phyloP scores from a whole-genome alignment of 2,888 invertebrate species.

The Parnassius smintheus region DNA sequence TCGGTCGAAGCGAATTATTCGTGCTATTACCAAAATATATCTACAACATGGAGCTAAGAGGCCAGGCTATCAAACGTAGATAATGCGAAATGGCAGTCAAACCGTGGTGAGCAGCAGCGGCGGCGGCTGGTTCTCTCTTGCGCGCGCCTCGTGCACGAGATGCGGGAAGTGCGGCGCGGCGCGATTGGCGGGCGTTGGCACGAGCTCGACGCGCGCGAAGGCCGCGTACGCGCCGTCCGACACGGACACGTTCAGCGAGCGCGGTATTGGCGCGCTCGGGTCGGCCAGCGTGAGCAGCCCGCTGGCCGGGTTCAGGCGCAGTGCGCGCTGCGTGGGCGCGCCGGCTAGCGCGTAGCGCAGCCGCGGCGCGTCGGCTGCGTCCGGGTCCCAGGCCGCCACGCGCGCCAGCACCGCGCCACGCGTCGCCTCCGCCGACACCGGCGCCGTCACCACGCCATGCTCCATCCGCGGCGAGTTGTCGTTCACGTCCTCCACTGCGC shows the following conservation, averaged over 20 bases:
- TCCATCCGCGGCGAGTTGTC: slow-evolving; percentile 94
- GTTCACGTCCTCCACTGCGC: slow-evolving; percentile 91
- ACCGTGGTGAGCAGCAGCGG: slow-evolving; percentile 88
- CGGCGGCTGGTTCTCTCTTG: slow-evolving; percentile 89
- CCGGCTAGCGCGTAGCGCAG: slow-evolving; percentile 89
- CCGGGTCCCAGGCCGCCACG: slow-evolving; percentile 93
- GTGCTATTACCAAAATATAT: too few species aligned
- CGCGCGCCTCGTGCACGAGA: slow-evolving; percentile 88
- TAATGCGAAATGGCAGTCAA: slow-evolving; percentile 25
- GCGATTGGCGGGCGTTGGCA: slow-evolving; percentile 89
- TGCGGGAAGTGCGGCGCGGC: slow-evolving; percentile 90
- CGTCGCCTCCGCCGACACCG: slow-evolving; percentile 89
- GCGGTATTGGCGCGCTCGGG: slow-evolving; percentile 57
- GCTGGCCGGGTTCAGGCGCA: slow-evolving; percentile 53
- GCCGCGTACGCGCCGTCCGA: slow-evolving; percentile 97
- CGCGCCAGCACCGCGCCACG: slow-evolving; percentile 94
- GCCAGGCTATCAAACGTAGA: too few species aligned
- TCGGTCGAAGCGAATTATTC: too few species aligned
- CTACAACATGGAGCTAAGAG: too few species aligned
- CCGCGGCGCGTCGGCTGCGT: slow-evolving; percentile 87
- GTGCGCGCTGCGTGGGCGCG: slow-evolving; percentile 44
- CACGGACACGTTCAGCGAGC: slow-evolving; percentile 92
- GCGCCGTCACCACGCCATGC: slow-evolving; percentile 88
- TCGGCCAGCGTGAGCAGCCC: slow-evolving; percentile 57
- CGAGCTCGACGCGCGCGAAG: slow-evolving; percentile 90